Base-by-base conservation (phyloP, 2,888 invertebrate genomes). In the Ochropacha duplaris region DNA sequence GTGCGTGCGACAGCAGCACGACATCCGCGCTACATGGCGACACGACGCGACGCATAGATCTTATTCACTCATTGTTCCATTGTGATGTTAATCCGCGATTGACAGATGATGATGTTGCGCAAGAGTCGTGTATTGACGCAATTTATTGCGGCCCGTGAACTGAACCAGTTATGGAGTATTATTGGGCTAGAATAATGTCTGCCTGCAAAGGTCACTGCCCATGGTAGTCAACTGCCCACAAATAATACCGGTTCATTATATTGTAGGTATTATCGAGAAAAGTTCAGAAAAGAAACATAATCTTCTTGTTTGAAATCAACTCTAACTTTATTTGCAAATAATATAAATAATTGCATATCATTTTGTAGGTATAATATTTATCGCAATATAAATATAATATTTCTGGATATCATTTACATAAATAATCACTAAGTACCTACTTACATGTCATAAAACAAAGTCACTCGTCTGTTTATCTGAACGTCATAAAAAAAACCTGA, bases 41-140 rank as follows among this genome's bases (percentile, higher is more conserved):
- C 52, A 49, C 50, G 28, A 36, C 52, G 52, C 64, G 56, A 65
- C 56, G 60, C 64, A 71, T 65, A 71, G 76, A 71, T 76, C 71
- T 67, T 19, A 52, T 52, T 22, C 52, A 22, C 12, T 52, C 68
- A 85, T 87, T 87, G 87, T 86, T 74, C 83, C 69, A 87, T 90
- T 90, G 90, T 90, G 72, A 88, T 90, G 88, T 72, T 88, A 88
- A 90, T 90, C 74, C 78, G 56, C 80, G 83, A 88, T 87, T 87
- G 89, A 87, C 87, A 86, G 85, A 83, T 83, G 81, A 82, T 81
- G 70, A 65, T 64, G 68, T 87, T 86, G 81, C 79, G 81, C 82
- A 84, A 84, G 68, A 62, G 60, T 65, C 58, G 62, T 69, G 69
- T 61, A 57, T 72, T 75, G 72, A 73, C 75, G 81, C 74, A 71